Evolutionary conservation across 1,140 invertebrate species (phyloP).

Genomic region (Rhopalosiphum padi): DNA sequence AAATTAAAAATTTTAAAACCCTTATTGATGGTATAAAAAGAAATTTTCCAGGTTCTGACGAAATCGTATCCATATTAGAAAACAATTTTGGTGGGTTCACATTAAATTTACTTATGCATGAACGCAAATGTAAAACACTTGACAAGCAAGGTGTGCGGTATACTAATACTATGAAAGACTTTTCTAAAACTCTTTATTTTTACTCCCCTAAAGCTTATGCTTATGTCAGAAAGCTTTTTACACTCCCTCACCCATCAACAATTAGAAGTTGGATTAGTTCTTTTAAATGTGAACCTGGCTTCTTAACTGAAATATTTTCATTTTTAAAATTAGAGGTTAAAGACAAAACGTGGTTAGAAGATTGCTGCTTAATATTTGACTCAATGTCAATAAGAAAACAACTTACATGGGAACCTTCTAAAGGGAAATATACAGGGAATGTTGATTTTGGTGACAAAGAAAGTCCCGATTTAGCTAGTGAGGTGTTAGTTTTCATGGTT

Average conservation of each 20-base stretch:
- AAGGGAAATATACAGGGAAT: background rate
- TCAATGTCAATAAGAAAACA: background rate
- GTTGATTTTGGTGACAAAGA: background rate
- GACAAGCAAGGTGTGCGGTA: too few relatives aligned
- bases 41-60: too few relatives aligned
- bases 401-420: background rate
- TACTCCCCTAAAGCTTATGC: background rate
- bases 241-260: background rate
- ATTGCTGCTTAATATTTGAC: background rate
- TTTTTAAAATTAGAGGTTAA: background rate
- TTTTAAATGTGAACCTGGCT: background rate
- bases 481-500: background rate
- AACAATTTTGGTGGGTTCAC: too few relatives aligned
- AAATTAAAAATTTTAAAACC: background rate
- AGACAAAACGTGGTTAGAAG: background rate
- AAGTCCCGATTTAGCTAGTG: background rate
- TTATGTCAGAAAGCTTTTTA: background rate
- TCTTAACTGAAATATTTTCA: background rate
- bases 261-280: background rate
- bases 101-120: too few relatives aligned
- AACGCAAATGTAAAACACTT: too few relatives aligned
- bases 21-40: too few relatives aligned
- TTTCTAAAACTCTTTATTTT: too few relatives aligned
- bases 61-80: too few relatives aligned
- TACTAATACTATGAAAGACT: too few relatives aligned